phyloP scores from a whole-genome alignment of 2,113 vertebrate species.

The Anarrhichthys ocellatus region DNA sequence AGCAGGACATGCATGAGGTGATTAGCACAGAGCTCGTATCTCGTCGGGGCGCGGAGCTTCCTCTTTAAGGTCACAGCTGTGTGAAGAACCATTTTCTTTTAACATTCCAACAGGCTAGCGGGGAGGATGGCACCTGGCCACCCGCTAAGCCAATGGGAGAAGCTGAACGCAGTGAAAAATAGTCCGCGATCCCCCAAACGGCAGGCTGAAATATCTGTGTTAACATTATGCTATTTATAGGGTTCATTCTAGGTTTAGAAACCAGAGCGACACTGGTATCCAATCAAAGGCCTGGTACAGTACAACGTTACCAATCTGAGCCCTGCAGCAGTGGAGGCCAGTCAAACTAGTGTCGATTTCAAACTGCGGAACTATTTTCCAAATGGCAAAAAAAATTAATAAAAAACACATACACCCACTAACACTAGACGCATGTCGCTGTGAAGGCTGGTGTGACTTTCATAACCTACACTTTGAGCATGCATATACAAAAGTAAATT shows the following conservation, averaged over 20 bases:
- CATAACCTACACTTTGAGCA: background rate
- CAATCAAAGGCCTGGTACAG: conserved; percentile 49
- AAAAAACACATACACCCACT: background rate
- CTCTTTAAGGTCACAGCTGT: conserved; percentile 67
- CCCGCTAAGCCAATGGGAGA: conserved; percentile 35
- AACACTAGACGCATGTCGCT: background rate
- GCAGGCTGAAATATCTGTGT: conserved; percentile 62
- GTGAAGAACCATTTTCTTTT: conserved; percentile 33
- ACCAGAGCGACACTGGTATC: conserved; percentile 60
- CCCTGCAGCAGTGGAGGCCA: conserved; percentile 1
- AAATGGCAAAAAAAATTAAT: background rate
- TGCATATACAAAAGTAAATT: background rate
- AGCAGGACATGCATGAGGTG: conserved; percentile 66
- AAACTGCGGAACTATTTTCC: background rate
- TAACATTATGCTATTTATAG: conserved; percentile 65
- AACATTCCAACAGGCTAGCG: conserved; percentile 33
- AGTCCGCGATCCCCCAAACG: conserved; percentile 44
- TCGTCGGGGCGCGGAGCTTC: conserved; percentile 52
- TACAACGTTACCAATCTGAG: conserved; percentile 43
- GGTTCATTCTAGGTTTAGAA: conserved; percentile 67
- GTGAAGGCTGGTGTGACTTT: conserved; percentile 1
- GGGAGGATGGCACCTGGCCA: conserved; percentile 9
- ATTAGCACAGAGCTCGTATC: conserved; percentile 62
- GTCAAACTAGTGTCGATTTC: background rate
- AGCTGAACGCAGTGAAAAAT: conserved; percentile 47